phyloP scores from a whole-genome alignment of 2,113 vertebrate genomes.

The Grus americana region DNA sequence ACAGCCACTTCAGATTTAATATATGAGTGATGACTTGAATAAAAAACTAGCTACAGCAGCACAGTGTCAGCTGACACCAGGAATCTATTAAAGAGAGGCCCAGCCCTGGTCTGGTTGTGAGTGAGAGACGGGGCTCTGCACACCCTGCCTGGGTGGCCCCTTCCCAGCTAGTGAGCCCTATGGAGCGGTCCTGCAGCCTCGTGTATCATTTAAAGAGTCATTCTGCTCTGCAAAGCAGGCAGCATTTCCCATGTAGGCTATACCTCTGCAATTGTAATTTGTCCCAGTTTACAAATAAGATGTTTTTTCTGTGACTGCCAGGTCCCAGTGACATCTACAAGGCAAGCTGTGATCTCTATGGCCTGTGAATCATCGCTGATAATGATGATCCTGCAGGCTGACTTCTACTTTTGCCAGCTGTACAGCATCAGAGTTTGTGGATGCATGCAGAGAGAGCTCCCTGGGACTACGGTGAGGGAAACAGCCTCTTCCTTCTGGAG shows the following conservation, averaged over 20 bases:
- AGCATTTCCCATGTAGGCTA: neutral
- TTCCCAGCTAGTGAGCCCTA: neutral
- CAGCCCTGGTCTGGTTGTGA: neutral
- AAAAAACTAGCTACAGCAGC: neutral
- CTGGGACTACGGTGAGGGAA: neutral
- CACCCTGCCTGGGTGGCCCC: neutral
- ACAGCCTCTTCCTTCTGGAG: neutral
- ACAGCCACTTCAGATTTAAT: neutral
- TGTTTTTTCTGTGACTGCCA: neutral
- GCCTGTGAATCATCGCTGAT: neutral
- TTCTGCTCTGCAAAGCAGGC: neutral
- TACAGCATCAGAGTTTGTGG: neutral
- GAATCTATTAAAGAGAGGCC: neutral
- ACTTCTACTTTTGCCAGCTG: neutral
- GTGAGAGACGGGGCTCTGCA: neutral
- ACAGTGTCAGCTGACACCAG: neutral
- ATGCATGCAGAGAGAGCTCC: neutral
- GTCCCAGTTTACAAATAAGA: neutral
- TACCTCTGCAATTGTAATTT: neutral
- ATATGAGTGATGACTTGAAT: neutral
- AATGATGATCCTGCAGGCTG: neutral
- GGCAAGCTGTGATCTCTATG: conserved; percentile 9
- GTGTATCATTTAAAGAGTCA: neutral
- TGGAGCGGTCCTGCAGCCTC: neutral
- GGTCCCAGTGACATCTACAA: conserved; percentile 3